Base-by-base conservation (phyloP, 2,888 invertebrate species). In the Nemoura dubitans region DNA sequence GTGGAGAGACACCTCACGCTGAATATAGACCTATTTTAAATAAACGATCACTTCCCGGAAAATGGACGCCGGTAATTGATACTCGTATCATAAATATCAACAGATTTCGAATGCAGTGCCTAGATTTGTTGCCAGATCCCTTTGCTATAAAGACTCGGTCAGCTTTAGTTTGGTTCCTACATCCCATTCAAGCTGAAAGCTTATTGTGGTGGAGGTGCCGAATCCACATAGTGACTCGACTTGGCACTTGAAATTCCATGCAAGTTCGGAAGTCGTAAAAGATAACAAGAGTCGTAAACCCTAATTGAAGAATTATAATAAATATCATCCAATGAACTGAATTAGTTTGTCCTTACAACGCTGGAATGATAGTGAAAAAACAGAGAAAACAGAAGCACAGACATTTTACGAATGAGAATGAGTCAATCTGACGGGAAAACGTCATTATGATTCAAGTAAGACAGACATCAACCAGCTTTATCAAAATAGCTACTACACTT, bases 251-350 rank as follows among this genome's bases (percentile, higher is more conserved):
- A 59, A 10, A 59, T 59, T 59, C 59, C 59, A 21, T 7, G 14
- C 59, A 59, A 59, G 59, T 59, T 59, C 59, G 59, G 59, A 59
- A 59, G 59, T 59, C 59, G 59, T 59, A 59, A 59, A 59, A 59
- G 21, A 59, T 59, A 21, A 59, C 10, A 59, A 59, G 16, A 59
- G 59, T 59, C 59, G 59, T 59, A 59, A 59, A 59, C 16, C 14
- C 59, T 59, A 59, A 59, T 59, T 59, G 59, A 59, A 59, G 59
- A 59, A 59, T 59, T 59, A 59, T 59, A 1, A 59, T 21, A 59
- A 59, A 59, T 59, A 59, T 59, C 59, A 21, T 59, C 59, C 59
- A 59, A 59, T 59, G 59, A 59, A 59, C 59, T 3, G 59, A 59
- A 59, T 59, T 59, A 59, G 59, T 59, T 7, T 59, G 59, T 59